Conservation (phyloP, 2,888 invertebrate genomes). For the Drosophila kokeensis region DNA sequence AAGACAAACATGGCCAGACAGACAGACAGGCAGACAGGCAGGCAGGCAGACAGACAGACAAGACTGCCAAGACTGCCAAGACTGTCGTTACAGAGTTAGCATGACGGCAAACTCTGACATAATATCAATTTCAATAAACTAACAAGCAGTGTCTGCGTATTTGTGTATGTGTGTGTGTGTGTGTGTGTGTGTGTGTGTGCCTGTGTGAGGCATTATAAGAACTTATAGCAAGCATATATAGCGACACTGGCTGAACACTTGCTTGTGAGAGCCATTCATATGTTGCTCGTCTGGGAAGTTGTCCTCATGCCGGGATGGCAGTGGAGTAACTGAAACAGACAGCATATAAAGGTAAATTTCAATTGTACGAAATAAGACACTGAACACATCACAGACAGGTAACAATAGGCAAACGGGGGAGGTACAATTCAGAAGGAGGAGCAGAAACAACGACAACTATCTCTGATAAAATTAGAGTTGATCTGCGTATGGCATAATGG, state of each 20-base stretch:
- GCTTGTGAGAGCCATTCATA: conserved; percentile 34
- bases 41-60: conserved; percentile 10
- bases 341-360: conserved; percentile 65
- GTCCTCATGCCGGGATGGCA: neutral
- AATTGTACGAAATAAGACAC: conserved; percentile 35
- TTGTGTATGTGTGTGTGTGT: conserved; percentile 28
- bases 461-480: neutral
- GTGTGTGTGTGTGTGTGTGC: neutral
- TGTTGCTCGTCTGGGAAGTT: conserved; percentile 16
- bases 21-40: neutral
- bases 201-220: conserved; percentile 30
- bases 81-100: conserved; percentile 48
- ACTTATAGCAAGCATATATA: conserved; percentile 34
- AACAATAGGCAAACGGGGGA: neutral
- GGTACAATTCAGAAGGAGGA: neutral
- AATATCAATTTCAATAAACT: conserved; percentile 79
- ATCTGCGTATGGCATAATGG: neutral
- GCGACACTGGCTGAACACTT: conserved; percentile 25
- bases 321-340: conserved; percentile 22
- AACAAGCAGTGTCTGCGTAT: conserved; percentile 54
- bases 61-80: conserved; percentile 16
- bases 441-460: neutral
- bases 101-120: conserved; percentile 56
- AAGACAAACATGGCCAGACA: conserved; percentile 34
- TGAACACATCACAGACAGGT: conserved; percentile 4